A percentile compares a stretch with the other conserved stretches of the same genome.
phyloP scores from a whole-genome alignment of 2,888 invertebrate genomes.

The Synanthedon formicaeformis region DNA sequence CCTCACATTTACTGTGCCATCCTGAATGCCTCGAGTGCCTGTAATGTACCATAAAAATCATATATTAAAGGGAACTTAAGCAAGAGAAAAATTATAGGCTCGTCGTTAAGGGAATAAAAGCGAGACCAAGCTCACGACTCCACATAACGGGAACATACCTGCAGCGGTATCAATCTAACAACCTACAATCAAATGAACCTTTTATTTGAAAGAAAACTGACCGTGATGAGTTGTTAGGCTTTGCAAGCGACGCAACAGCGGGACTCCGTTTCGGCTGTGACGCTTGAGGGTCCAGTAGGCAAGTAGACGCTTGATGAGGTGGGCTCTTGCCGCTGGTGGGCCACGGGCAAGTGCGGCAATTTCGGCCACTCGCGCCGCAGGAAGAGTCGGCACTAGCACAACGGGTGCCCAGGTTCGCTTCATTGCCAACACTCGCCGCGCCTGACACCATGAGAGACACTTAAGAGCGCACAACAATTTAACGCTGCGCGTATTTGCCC shows the following conservation, averaged over 20 bases:
- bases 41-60: neutral
- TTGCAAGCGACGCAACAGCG: constrained; percentile 71
- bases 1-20: constrained; percentile 74
- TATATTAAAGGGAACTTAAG: too few relatives aligned
- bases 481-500: too few relatives aligned
- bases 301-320: constrained; percentile 88
- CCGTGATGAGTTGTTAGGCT: constrained; percentile 38
- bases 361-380: constrained; percentile 87
- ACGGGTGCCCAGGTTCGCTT: constrained; percentile 91
- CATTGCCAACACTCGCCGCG: constrained; percentile 86
- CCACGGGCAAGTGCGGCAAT: constrained; percentile 82
- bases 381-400: constrained; percentile 93
- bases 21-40: constrained; percentile 70
- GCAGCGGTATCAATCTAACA: too few relatives aligned
- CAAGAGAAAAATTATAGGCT: too few relatives aligned
- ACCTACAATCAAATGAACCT: too few relatives aligned
- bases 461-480: too few relatives aligned
- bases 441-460: constrained; percentile 32
- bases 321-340: constrained; percentile 77
- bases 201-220: constrained; percentile 7
- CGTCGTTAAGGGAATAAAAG: too few relatives aligned
- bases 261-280: constrained; percentile 95
- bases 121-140: too few relatives aligned
- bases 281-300: constrained; percentile 98
- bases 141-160: too few relatives aligned